phyloP scores from a whole-genome alignment of 2,888 invertebrate genomes.

The Strigamia transsilvanica region DNA sequence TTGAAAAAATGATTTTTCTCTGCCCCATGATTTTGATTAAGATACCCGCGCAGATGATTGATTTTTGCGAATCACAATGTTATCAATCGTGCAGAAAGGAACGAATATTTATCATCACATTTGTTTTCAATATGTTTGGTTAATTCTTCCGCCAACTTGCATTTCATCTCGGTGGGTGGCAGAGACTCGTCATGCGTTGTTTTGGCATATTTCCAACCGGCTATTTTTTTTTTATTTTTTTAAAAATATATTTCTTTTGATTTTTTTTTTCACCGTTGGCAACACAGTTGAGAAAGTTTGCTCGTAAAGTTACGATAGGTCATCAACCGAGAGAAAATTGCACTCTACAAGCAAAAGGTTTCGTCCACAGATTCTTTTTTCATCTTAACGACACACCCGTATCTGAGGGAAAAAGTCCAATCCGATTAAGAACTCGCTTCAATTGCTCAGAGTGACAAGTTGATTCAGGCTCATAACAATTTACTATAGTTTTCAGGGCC shows the following conservation, averaged over 20 bases:
- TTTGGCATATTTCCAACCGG: conserved; percentile 24
- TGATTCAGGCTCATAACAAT: conserved; percentile 17
- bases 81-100: conserved; percentile 8
- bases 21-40: neutral
- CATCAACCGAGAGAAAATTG: conserved; percentile 42
- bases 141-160: conserved; percentile 42
- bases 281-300: conserved; percentile 42
- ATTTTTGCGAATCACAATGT: neutral
- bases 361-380: conserved; percentile 32
- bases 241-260: too few species aligned
- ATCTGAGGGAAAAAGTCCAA: neutral
- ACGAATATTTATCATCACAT: conserved; percentile 39
- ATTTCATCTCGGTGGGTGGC: conserved; percentile 39
- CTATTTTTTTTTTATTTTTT: neutral
- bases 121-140: conserved; percentile 42
- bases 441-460: conserved; percentile 39
- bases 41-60: neutral
- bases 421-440: conserved; percentile 36
- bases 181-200: conserved; percentile 40
- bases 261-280: conserved; percentile 34
- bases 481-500: neutral
- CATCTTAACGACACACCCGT: conserved; percentile 4
- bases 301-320: conserved; percentile 40
- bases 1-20: neutral
- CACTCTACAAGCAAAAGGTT: conserved; percentile 29